Conservation (phyloP, 2,888 invertebrate genomes). For the Schizaphis graminum region DNA sequence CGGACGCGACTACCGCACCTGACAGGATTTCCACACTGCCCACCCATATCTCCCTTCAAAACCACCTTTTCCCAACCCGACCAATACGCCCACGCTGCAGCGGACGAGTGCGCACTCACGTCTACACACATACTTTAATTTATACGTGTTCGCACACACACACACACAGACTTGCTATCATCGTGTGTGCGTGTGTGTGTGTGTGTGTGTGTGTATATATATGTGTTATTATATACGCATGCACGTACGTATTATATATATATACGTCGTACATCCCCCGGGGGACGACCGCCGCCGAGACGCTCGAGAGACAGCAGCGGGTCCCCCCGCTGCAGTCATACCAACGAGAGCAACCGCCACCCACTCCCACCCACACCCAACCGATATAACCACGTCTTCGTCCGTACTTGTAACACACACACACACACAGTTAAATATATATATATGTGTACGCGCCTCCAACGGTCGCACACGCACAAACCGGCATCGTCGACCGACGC, state of each 20-base stretch:
- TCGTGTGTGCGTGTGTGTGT: too few relatives aligned
- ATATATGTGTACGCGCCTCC: neutral
- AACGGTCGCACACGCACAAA: neutral
- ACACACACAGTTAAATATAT: neutral
- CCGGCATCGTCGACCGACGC: neutral
- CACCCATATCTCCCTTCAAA: neutral
- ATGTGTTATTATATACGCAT: too few relatives aligned
- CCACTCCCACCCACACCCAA: neutral
- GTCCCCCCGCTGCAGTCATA: constrained; percentile 47
- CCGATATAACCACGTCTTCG: neutral
- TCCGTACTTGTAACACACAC: neutral
- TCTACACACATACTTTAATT: neutral
- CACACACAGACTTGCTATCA: too few relatives aligned
- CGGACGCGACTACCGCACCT: constrained; percentile 47
- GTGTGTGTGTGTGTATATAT: too few relatives aligned
- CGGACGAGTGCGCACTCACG: neutral
- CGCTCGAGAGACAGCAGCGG: constrained; percentile 65
- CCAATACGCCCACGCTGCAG: neutral
- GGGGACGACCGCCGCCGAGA: constrained; percentile 49
- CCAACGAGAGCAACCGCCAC: neutral
- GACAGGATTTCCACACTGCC: constrained; percentile 43
- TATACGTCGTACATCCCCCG: constrained; percentile 35
- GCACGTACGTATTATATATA: neutral
- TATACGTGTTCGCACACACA: neutral
- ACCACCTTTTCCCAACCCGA: neutral